Conservation (phyloP, 2,797 vertebrate genomes). For the Myotis vivesi region DNA sequence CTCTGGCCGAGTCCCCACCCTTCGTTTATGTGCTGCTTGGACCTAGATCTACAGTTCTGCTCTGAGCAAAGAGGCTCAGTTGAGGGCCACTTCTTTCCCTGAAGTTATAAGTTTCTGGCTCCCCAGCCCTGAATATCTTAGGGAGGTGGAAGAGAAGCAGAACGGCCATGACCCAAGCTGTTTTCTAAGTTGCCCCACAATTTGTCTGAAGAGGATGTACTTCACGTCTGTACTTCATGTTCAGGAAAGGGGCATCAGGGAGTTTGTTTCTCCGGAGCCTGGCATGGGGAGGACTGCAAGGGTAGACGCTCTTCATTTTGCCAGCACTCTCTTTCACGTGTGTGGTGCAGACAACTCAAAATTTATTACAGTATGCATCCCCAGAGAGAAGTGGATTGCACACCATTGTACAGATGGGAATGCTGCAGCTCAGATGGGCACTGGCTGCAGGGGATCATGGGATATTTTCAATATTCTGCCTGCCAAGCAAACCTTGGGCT, state of each 20-base stretch:
- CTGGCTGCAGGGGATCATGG: too few relatives aligned
- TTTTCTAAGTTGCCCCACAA: background rate
- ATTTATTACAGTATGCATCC: background rate
- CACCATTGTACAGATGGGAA: background rate
- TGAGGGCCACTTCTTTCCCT: background rate
- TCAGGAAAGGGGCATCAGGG: background rate
- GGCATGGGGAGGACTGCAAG: background rate
- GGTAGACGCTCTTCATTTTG: background rate
- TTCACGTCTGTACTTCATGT: background rate
- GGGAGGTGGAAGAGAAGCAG: background rate
- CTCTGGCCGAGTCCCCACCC: background rate
- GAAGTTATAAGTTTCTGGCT: slow-evolving; percentile 35
- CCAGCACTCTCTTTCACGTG: fast-evolving
- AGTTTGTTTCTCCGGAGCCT: background rate
- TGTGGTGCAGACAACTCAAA: background rate
- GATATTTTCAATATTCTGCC: background rate
- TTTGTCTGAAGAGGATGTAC: background rate
- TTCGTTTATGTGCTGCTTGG: background rate
- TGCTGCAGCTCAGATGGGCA: background rate
- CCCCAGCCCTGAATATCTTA: background rate
- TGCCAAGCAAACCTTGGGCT: background rate
- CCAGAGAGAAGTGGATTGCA: background rate
- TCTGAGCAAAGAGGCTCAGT: background rate
- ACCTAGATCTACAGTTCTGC: slow-evolving; percentile 29
- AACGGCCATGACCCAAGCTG: background rate